Conservation (phyloP, 2,113 vertebrate genomes). For the Beaufortia kweichowensis region DNA sequence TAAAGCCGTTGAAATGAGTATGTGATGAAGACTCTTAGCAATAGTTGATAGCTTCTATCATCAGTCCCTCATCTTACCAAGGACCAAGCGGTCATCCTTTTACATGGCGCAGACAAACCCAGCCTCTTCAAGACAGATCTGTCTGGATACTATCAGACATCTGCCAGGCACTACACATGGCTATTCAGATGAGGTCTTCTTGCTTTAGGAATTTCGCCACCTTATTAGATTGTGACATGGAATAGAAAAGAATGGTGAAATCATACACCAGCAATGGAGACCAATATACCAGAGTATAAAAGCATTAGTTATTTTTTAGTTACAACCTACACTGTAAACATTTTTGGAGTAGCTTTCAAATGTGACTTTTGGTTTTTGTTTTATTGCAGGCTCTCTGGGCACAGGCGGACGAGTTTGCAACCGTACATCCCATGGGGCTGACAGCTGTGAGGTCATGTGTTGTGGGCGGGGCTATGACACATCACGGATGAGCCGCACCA, state of each 20-base stretch:
- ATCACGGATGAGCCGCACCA: constrained; percentile 81
- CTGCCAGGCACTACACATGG: constrained; percentile 38
- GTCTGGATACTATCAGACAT: constrained; percentile 44
- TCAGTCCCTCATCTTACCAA: constrained; percentile 71
- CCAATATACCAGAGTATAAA: neutral
- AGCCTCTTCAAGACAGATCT: constrained; percentile 31
- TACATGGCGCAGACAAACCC: constrained; percentile 33
- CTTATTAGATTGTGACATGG: neutral
- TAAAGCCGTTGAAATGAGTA: constrained; percentile 68
- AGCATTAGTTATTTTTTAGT: neutral
- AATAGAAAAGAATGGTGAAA: neutral
- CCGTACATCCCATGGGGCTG: constrained; percentile 83
- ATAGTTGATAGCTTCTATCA: constrained; percentile 69
- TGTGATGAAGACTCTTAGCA: constrained; percentile 68
- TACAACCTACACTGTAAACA: neutral
- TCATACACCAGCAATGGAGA: too few species aligned
- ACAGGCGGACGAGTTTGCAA: constrained; percentile 89
- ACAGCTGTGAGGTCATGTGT: constrained; percentile 97
- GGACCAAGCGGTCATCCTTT: constrained; percentile 57
- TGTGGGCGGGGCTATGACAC: constrained; percentile 94
- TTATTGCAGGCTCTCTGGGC: constrained; percentile 81
- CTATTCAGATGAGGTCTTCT: constrained; percentile 32
- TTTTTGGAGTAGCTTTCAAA: neutral
- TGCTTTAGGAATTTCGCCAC: constrained; percentile 22
- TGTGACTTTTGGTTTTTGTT: neutral